Base-by-base conservation (phyloP, 64 coral and sea anemone species). In the Catalaphyllia jardinei region DNA sequence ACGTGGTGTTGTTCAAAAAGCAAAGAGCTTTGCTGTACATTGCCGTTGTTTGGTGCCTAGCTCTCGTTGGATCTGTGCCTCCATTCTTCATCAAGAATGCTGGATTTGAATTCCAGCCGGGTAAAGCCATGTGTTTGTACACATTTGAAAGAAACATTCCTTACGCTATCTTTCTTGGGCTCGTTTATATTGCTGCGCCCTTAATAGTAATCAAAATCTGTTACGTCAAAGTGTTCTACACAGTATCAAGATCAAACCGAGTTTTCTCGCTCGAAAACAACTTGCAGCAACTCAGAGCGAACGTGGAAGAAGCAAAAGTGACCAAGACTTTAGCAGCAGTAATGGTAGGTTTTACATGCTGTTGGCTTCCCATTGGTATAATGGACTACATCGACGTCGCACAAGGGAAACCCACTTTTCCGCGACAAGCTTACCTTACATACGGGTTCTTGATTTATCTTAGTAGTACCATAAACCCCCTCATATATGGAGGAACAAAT, bases 281-380 rank as follows among this genome's bases (percentile, higher is more conserved):
- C 38, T 14, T 20, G 22, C 57, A 87, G 15, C 78, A 87, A 19
- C 71, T 94, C 24, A 79, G 75, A 19, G 93, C 69, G 67, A 86
- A 94, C 30, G 83, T 94, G 11, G 78, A 87, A 87, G 93, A 94
- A 24, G 82, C 89, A 35, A 94, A 94, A 83, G 79, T 92, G 17
- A 92, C 90, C 38, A 92, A 92, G 27, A 92, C 90, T 0, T 75
- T 92, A 18, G 74, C 77, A 24, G 74, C 76, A 31, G 90, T 92
- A 33, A 63, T 92, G 22, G 67, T 87, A 19, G 73, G 90, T 0
- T 92, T 92, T 31, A 60, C 76, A 15, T 69, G 27, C 22, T 92
- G 90, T 20, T 92, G 90, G 90, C 22, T 87, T 49, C 90, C 90
- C 12, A 79, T 87, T 11, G 42, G 74, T 87, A 60, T 92, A 15